These are phyloP conservation scores for Parnassius glacialis DNA, from an alignment of 2,888 invertebrate species.

Conservation along the genomic window DNA sequence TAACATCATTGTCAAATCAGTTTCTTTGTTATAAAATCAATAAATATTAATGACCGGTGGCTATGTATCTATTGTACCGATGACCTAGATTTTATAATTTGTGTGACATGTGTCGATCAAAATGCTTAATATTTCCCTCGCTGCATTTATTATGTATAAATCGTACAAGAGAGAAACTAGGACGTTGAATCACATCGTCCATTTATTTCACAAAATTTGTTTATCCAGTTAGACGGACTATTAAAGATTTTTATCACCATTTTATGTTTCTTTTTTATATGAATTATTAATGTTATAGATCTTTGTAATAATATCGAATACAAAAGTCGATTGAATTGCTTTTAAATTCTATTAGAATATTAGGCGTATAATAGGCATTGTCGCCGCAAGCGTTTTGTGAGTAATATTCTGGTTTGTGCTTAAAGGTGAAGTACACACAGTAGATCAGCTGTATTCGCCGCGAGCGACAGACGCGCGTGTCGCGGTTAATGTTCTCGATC, in stretches of 20 bases:
- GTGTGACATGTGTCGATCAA: constrained; percentile 11
- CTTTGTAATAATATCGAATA: too few species aligned
- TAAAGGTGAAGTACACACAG: constrained; percentile 41
- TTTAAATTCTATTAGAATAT: too few species aligned
- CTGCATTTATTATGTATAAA: background rate
- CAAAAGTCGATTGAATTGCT: too few species aligned
- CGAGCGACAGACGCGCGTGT: constrained; percentile 51
- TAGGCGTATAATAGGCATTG: constrained; percentile 17
- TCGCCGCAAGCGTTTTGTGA: constrained; percentile 38
- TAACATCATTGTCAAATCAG: background rate
- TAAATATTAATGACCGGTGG: constrained; percentile 17
- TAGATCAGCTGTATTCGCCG: constrained; percentile 56
- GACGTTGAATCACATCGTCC: constrained; percentile 1
- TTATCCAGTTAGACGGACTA: too few species aligned
- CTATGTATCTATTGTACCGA: constrained; percentile 6
- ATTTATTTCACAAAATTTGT: too few species aligned
- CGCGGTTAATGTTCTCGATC: constrained; percentile 35
- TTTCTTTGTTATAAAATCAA: constrained; percentile 18
- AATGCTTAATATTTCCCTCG: constrained; percentile 7
- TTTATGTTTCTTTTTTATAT: too few species aligned
- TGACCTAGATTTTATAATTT: constrained; percentile 13
- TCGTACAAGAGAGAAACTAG: constrained; percentile 5
- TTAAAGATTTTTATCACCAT: too few species aligned
- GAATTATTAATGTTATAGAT: too few species aligned
- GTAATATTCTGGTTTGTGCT: constrained; percentile 31